Evolutionary conservation across 2,888 invertebrate species (phyloP), one percentile per base, ranked within the genome.

Genomic region (Craniophora ligustri): DNA sequence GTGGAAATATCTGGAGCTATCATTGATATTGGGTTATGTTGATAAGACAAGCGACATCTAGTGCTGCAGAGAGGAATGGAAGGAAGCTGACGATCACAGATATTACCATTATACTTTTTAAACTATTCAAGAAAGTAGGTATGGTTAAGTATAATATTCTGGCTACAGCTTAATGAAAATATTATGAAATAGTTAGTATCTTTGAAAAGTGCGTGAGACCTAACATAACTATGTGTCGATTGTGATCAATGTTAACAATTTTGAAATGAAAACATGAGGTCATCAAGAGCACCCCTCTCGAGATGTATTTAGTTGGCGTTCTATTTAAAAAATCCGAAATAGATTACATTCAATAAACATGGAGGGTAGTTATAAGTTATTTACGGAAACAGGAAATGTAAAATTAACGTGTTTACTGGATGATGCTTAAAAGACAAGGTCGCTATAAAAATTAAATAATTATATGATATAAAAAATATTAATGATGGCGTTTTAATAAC

Each of bases 171-270:
- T 32, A 10, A 4, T 18, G 28, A 41, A 41, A 60, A 54, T 5
- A 28, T 48, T 40, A 34, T 56, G 38, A 18, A 31, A 3, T 44
- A 42, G 39, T 56, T 63, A 61, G 63, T 63, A 39, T 32, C 19
- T 10, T 41, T 55, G 45, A 40, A 15, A 8, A 5, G 34, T 63
- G 63, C 38, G 18, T 19, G 28, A 13, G 23, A 18, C 14, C 23
- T 45, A 14, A 2, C 34, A 5, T 14, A 13, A 3, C 14, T 5
- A 23, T 16, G 21, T 21, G 14, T 10, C 13, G 32, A 16, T 16
- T 14, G 63, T 56, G 47, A 41, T 21, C 11, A 3, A 14, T 28
- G 34, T 48, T 44, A 40, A 21, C 5, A 31, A 5, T 30, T 4
- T 39, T 18, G 2, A 23, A 39, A 31, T 40, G 30, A 2, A 18